A percentile compares a stretch with the other conserved stretches of the same genome.
Evolutionary conservation across 2,888 invertebrate species (phyloP).

Genomic region (Portevinia maculata): DNA sequence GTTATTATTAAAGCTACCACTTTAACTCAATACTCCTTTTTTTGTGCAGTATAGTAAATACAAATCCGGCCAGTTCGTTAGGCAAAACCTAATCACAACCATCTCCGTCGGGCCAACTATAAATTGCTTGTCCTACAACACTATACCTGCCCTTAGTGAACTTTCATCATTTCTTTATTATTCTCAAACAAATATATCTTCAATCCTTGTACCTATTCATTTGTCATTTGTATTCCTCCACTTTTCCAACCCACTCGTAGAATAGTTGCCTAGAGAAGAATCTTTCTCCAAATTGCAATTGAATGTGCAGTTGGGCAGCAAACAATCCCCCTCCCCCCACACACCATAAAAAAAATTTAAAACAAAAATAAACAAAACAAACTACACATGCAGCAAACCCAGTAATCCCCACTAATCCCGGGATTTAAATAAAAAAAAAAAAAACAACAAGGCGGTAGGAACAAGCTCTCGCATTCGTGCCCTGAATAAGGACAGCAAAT

Average conservation of each 20-base stretch:
- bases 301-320: constrained; percentile 55
- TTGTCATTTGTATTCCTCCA: constrained; percentile 3
- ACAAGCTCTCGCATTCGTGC: constrained; percentile 66
- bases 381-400: constrained; percentile 58
- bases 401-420: constrained; percentile 68
- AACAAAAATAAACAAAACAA: constrained; percentile 32
- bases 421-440: constrained; percentile 57
- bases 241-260: constrained; percentile 26
- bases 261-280: constrained; percentile 4
- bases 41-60: not conserved
- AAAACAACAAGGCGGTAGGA: constrained; percentile 58
- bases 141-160: constrained; percentile 21
- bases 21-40: not conserved
- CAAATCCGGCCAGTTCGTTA: constrained; percentile 42
- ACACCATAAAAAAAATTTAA: constrained; percentile 9
- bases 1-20: too few relatives aligned
- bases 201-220: not conserved
- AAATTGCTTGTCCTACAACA: constrained; percentile 35
- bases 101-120: constrained; percentile 31
- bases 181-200: constrained; percentile 29
- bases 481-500: constrained; percentile 63
- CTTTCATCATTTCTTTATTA: constrained; percentile 54
- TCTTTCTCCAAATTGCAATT: constrained; percentile 55
- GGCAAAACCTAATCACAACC: constrained; percentile 41
- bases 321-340: constrained; percentile 31